These are phyloP conservation scores for Leuciscus idus DNA, from an alignment of 2,113 vertebrate genomes.

Conservation along the genomic window DNA sequence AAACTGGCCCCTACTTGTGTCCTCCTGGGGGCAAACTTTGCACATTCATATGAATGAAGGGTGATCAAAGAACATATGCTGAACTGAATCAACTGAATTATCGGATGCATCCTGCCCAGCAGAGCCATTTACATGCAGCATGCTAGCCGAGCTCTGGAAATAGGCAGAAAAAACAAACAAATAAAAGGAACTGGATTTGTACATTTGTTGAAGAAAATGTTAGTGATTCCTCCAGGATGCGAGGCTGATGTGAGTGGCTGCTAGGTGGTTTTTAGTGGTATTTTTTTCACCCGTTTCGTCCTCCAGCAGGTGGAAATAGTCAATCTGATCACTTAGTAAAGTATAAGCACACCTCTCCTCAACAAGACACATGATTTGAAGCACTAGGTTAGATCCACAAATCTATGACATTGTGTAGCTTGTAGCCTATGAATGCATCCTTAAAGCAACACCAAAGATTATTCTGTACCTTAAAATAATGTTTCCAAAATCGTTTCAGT, in stretches of 20 bases:
- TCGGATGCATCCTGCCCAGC: not conserved
- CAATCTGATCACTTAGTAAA: too few relatives aligned
- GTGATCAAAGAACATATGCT: slow-evolving; percentile 49
- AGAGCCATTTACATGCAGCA: not conserved
- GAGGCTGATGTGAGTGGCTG: not conserved
- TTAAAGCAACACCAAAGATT: not conserved
- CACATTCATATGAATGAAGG: slow-evolving; percentile 66
- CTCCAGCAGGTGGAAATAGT: not conserved
- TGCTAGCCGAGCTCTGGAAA: not conserved
- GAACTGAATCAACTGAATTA: not conserved
- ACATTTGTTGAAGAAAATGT: not conserved
- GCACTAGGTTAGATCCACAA: not conserved
- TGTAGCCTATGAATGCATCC: not conserved
- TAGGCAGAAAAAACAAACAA: not conserved
- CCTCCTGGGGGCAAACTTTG: slow-evolving; percentile 33
- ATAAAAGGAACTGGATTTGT: not conserved
- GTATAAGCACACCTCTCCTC: too few relatives aligned
- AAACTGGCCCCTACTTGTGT: slow-evolving; percentile 45
- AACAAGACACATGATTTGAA: too few relatives aligned
- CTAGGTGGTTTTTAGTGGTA: not conserved
- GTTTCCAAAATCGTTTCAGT: too few relatives aligned
- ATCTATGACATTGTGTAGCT: not conserved
- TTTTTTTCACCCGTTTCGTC: not conserved
- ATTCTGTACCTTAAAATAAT: too few relatives aligned
- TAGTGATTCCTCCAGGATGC: not conserved